Percentiles rank a stretch among this genome's conserved stretches.
These are phyloP conservation scores for Thunnus albacares DNA, from an alignment of 2,797 vertebrate genomes.

Conservation along the genomic window DNA sequence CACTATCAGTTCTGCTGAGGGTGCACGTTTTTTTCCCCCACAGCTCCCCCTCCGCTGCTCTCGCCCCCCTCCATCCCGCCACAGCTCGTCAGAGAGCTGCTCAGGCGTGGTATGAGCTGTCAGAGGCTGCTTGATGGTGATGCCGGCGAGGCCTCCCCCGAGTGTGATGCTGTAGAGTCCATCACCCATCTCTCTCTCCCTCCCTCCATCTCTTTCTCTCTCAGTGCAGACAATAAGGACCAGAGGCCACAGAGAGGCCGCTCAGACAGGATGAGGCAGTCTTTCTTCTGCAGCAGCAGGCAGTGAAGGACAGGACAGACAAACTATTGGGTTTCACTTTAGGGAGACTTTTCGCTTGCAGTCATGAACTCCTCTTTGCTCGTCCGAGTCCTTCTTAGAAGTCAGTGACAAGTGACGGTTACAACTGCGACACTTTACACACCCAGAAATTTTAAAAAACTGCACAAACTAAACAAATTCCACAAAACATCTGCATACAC, in stretches of 20 bases:
- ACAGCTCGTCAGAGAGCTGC: constrained; percentile 82
- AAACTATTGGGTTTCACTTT: constrained; percentile 65
- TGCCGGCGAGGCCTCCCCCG: constrained; percentile 76
- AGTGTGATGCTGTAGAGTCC: constrained; percentile 78
- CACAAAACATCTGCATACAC: neutral
- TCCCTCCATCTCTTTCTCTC: constrained; percentile 28
- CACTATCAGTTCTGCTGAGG: constrained; percentile 83
- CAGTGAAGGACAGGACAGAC: constrained; percentile 74
- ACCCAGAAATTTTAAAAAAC: neutral
- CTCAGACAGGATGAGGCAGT: constrained; percentile 77
- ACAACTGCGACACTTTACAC: neutral
- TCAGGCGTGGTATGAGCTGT: constrained; percentile 91
- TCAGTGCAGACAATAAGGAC: constrained; percentile 62
- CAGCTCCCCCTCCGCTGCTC: constrained; percentile 37
- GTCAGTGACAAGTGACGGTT: neutral
- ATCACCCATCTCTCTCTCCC: constrained; percentile 73
- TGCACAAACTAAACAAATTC: neutral
- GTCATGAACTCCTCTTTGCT: constrained; percentile 12
- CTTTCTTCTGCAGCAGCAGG: constrained; percentile 66
- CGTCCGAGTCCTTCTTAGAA: constrained; percentile 13
- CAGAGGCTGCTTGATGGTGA: constrained; percentile 87
- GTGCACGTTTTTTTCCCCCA: constrained; percentile 77
- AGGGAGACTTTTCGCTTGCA: constrained; percentile 35
- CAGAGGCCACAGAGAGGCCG: constrained; percentile 76
- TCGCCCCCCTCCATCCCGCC: constrained; percentile 36